Conservation (phyloP, 2,888 invertebrate genomes). For the Orthonevra nobilis region DNA sequence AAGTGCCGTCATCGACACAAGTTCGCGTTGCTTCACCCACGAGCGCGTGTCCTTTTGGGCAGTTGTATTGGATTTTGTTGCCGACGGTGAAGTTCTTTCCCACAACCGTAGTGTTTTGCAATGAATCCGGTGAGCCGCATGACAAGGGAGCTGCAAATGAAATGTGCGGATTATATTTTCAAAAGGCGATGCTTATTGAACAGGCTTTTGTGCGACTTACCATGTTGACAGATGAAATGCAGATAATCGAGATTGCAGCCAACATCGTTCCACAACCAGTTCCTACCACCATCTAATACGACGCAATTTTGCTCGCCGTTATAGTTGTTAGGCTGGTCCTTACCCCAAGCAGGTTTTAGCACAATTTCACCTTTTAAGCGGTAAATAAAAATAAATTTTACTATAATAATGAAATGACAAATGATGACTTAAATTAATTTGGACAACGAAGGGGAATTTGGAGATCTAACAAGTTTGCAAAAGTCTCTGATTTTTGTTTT, state of each 20-base stretch:
- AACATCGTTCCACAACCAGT: conserved; percentile 97
- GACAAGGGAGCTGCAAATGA: conserved; percentile 87
- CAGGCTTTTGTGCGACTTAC: too few species aligned
- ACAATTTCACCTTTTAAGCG: conserved; percentile 86
- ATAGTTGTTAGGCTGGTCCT: conserved; percentile 97
- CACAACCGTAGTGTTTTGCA: conserved; percentile 89
- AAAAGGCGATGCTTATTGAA: too few species aligned
- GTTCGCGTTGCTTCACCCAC: conserved; percentile 85
- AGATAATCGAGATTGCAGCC: conserved; percentile 95
- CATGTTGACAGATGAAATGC: conserved; percentile 95
- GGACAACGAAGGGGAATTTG: too few species aligned
- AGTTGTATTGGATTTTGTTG: conserved; percentile 86
- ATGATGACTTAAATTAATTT: too few species aligned
- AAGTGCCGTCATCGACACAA: conserved; percentile 89
- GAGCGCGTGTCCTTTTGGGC: conserved; percentile 91
- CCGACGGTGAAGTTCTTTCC: conserved; percentile 87
- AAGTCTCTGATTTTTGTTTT: too few species aligned
- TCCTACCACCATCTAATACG: conserved; percentile 93
- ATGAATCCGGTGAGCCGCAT: conserved; percentile 93
- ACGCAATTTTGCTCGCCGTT: conserved; percentile 97
- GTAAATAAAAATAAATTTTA: neutral
- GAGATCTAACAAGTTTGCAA: too few species aligned
- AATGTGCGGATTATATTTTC: too few species aligned
- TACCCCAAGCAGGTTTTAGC: conserved; percentile 92
- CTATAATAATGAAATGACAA: too few species aligned